Evolutionary conservation across 2,797 vertebrate genomes (phyloP).

Genomic region (Avahi laniger): DNA sequence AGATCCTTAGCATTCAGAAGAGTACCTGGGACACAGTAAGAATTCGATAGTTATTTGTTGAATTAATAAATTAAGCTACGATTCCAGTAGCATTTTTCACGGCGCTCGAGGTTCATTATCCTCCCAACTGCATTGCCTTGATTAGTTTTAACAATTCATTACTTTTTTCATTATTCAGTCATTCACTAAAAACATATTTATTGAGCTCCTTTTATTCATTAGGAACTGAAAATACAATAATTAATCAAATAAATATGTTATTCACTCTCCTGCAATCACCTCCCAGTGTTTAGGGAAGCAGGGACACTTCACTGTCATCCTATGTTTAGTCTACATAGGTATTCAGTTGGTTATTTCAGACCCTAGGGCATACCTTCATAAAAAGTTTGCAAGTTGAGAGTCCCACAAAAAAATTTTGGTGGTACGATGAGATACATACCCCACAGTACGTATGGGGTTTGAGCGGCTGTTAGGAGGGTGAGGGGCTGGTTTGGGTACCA

Average conservation of each 20-base stretch:
- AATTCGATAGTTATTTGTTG: not conserved
- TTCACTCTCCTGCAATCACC: not conserved
- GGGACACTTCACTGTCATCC: not conserved
- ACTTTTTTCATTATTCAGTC: slow-evolving; percentile 30
- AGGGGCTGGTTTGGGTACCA: not conserved
- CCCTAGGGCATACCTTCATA: not conserved
- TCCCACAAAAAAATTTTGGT: not conserved
- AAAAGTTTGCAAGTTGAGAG: not conserved
- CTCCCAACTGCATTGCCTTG: not conserved
- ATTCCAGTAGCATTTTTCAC: not conserved
- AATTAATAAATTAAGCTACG: slow-evolving; percentile 24
- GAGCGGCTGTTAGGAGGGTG: not conserved
- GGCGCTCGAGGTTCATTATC: not conserved
- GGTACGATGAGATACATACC: not conserved
- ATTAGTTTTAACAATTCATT: not conserved
- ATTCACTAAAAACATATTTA: slow-evolving; percentile 40
- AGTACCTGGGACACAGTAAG: not conserved
- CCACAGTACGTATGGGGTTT: not conserved
- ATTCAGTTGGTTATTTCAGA: not conserved
- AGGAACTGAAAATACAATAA: not conserved
- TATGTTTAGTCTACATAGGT: not conserved
- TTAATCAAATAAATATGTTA: not conserved
- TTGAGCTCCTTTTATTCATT: not conserved
- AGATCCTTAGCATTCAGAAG: not conserved
- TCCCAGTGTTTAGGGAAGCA: not conserved